Base-by-base conservation (phyloP, 2,888 invertebrate genomes). In the Lepidocyrtoides sp. region DNA sequence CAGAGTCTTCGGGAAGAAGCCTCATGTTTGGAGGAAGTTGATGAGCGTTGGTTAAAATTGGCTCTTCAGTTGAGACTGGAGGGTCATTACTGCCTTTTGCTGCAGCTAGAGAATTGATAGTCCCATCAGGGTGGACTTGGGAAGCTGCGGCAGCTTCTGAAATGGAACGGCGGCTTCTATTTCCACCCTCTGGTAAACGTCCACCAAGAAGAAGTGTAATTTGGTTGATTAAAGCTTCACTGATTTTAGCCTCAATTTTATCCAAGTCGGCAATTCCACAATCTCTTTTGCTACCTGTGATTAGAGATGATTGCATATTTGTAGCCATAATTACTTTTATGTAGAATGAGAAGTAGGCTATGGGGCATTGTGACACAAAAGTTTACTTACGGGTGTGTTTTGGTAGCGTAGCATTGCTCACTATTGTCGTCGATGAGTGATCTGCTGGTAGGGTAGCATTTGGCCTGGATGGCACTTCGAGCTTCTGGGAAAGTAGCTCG, bases 61-160 rank as follows among this genome's bases (percentile, higher is more conserved):
- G 66, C 2, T 48, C 84, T 5, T n/a, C 14, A 14, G 32, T 26
- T 7, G 72, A n/a, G n/a, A 69, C 26, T 0, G 54, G 14, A n/a
- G 60, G 44, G 8, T 23, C 36, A 54, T 41, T 69, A 7, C 36
- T 72, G 14, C 81, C 57, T 4, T 72, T 91, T 20, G 84, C 63
- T n/a, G 66, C 57, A 57, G 90, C 84, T 0, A 36, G 1, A 0
- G 90, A 44, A 48, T 91, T 91, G 3, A 85, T 44, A 12, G 66
- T 79, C 4, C 85, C 86, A 41, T 81, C 81, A 29, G 91, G 48
- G 20, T 66, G n/a, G 12, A 63, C 81, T 44, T 36, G 69, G 17
- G 91, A 79, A 2, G 32, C n/a, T 14, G 91, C 91, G 1, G 77
- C 90, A 32, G 91, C 72, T 44, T 41, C 72, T 5, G 81, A 51